These are phyloP conservation scores for Lasioglossum albipes DNA, from an alignment of 1,140 invertebrate species.

Conservation along the genomic window DNA sequence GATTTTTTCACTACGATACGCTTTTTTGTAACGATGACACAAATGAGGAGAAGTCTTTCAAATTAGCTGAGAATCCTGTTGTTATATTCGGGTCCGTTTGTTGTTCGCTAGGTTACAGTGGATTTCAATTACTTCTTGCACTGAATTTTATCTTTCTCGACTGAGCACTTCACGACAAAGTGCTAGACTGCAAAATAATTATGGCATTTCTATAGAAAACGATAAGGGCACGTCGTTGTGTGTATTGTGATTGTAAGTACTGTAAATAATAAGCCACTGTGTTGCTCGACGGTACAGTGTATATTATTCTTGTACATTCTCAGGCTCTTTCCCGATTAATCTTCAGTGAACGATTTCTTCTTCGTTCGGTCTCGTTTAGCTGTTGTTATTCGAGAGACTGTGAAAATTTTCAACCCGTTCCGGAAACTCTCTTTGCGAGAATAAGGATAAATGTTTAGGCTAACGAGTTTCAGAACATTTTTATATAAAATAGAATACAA, in stretches of 20 bases:
- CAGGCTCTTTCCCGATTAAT: neutral
- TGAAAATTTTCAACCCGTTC: neutral
- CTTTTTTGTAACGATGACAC: neutral
- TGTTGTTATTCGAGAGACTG: too few species aligned
- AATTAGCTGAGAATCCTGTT: neutral
- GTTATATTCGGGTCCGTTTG: neutral
- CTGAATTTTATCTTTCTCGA: constrained; percentile 32
- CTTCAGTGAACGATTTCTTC: neutral
- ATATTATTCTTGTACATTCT: constrained; percentile 1
- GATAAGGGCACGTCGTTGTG: constrained; percentile 6
- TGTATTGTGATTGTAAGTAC: constrained; percentile 29
- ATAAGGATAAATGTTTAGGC: constrained; percentile 1
- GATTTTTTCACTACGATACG: constrained; percentile 12
- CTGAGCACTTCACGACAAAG: constrained; percentile 28
- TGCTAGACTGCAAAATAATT: constrained; percentile 24
- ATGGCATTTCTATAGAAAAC: neutral
- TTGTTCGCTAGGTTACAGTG: neutral
- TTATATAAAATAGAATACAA: constrained; percentile 22
- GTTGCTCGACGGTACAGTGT: constrained; percentile 1
- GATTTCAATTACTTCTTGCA: neutral
- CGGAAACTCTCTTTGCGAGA: neutral
- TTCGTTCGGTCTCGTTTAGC: neutral
- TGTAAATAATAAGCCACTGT: constrained; percentile 40
- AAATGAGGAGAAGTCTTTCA: neutral
- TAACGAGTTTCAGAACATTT: constrained; percentile 24